These are phyloP conservation scores for Chrysomallon squamiferum DNA, from an alignment of 1,140 invertebrate species.

Conservation along the genomic window DNA sequence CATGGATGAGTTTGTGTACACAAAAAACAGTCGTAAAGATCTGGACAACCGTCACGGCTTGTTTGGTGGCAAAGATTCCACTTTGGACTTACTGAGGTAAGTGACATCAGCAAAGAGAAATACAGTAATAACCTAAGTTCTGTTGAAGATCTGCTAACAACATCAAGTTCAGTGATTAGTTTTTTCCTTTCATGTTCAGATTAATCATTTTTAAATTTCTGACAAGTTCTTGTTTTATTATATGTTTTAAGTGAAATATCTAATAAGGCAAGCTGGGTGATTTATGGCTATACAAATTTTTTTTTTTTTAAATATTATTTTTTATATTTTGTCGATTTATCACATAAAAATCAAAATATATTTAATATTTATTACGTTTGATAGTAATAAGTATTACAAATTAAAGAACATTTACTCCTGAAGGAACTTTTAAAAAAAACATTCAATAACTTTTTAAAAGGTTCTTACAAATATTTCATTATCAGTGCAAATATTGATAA, in stretches of 20 bases:
- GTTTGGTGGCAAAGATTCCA: conserved; percentile 24
- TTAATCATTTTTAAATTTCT: neutral
- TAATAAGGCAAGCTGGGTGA: neutral
- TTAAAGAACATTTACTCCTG: neutral
- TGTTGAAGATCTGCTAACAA: neutral
- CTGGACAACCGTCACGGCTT: conserved; percentile 12
- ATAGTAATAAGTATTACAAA: neutral
- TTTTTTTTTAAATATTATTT: neutral
- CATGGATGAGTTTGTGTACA: conserved; percentile 75
- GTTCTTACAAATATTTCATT: no score
- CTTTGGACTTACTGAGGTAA: conserved; percentile 1
- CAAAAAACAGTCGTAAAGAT: conserved; percentile 22
- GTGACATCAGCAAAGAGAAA: neutral
- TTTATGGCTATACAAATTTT: neutral
- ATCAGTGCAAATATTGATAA: no score
- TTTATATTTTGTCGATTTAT: neutral
- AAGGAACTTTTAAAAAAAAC: no score
- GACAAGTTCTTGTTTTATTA: no score
- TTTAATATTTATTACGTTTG: neutral
- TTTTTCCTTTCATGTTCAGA: neutral
- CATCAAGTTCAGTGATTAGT: neutral
- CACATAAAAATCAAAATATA: neutral
- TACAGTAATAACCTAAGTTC: neutral
- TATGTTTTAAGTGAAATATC: no score
- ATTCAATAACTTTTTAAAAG: no score